Evolutionary conservation across 2,113 vertebrate species (phyloP), one percentile per base, ranked within the genome.

Genomic region (Phalacrocorax aristotelis): DNA sequence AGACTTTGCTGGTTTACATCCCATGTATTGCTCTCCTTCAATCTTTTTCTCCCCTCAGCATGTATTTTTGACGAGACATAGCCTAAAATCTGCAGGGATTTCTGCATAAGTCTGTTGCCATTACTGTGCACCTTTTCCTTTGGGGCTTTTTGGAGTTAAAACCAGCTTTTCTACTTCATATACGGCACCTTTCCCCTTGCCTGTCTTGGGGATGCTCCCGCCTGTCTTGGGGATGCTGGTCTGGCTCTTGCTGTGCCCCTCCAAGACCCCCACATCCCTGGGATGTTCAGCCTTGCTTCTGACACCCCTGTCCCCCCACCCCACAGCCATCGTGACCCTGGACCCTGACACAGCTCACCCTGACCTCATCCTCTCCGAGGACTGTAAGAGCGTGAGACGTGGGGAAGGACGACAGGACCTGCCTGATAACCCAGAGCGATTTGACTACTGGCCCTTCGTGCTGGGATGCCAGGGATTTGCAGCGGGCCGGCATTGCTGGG

Each of bases 331-430:
- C 49, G 61, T 98, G 18, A 98, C 97, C n/a, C 83, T 98, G 93
- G 98, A 98, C 78, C 97, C 98, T 0, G 72, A 94, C 62, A 98
- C 98, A 0, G 98, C 98, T 3, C 97, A 98, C 15, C 97, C 97
- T 0, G 96, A 97, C 46, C 96, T 98, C 40, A 23, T 93, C 6
- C 72, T 98, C 6, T 98, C 98, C 0, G 83, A 97, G 48, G 98
- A 98, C 62, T 42, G 65, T 2, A 95, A 87, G 65, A 95, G 97
- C 5, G 97, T 98, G 13, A 81, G 96, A 79, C 95, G 96, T 0
- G 72, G 5, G 0, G 78, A 65, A 23, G 40, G 44, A 5, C 61
- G 17, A 10, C 93, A 32, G 13, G 13, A 62, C 2, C 42, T 96
- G 2, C 97, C 97, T 0, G 94, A 94, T 19, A 71, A 25, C 52